These are phyloP conservation scores for Cetoscarus ocellatus DNA, from an alignment of 2,797 vertebrate genomes.

Conservation along the genomic window DNA sequence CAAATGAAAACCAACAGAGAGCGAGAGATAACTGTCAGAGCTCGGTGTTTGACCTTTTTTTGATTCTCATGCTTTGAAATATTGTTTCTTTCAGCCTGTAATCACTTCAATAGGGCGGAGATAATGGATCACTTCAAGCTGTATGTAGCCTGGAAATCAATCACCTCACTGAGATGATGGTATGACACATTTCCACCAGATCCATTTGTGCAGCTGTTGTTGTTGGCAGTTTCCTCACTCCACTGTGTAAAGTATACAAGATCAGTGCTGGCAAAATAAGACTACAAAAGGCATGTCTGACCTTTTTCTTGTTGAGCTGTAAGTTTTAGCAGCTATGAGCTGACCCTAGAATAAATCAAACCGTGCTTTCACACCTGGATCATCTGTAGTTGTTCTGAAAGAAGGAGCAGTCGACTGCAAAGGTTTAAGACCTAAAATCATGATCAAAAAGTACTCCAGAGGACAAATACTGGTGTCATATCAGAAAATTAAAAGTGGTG, in stretches of 20 bases:
- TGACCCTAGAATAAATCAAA: conserved; percentile 33
- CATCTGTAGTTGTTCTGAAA: too few species aligned
- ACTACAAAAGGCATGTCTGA: conserved; percentile 14
- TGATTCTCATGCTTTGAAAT: conserved; percentile 59
- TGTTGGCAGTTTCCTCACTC: conserved; percentile 53
- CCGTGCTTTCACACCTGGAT: not conserved
- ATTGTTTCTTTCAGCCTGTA: conserved; percentile 46
- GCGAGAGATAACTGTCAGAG: conserved; percentile 59
- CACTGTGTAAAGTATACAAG: conserved; percentile 44
- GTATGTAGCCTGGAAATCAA: conserved; percentile 47
- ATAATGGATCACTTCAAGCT: conserved; percentile 51
- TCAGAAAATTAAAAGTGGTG: too few species aligned
- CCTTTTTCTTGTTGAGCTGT: conserved; percentile 23
- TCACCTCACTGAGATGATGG: conserved; percentile 43
- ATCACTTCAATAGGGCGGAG: conserved; percentile 41
- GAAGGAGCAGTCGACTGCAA: too few species aligned
- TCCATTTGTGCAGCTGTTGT: conserved; percentile 70
- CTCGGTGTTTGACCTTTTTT: conserved; percentile 52
- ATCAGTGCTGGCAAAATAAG: conserved; percentile 36
- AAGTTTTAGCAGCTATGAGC: conserved; percentile 28
- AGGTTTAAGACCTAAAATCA: too few species aligned
- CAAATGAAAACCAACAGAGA: conserved; percentile 66
- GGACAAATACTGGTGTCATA: too few species aligned
- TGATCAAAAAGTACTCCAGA: too few species aligned
- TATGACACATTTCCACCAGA: conserved; percentile 53